Evolutionary conservation across 2,888 invertebrate species (phyloP).

Genomic region (Ophioninae sp.): DNA sequence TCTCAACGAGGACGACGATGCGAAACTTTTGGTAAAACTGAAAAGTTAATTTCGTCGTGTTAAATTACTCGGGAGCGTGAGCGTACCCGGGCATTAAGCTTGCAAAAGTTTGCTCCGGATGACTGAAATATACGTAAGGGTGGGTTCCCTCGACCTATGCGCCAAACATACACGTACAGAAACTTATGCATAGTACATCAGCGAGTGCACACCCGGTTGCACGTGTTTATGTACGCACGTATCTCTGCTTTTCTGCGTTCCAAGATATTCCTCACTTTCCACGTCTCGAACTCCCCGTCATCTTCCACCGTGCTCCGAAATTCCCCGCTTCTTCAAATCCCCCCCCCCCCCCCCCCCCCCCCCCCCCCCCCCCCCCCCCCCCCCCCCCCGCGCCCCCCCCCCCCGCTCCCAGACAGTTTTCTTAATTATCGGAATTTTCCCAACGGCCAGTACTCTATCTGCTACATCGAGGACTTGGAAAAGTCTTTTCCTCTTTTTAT

Average conservation of each 20-base stretch:
- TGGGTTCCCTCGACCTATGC: slow-evolving; percentile 29
- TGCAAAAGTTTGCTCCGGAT: slow-evolving; percentile 76
- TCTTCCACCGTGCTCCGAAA: slow-evolving; percentile 12
- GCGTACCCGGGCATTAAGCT: slow-evolving; percentile 76
- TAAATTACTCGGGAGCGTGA: slow-evolving; percentile 76
- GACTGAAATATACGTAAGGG: slow-evolving; percentile 76
- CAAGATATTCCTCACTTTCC: slow-evolving; percentile 1
- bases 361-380: too few relatives aligned
- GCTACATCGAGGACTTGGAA: slow-evolving; percentile 31
- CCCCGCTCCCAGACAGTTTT: slow-evolving; percentile 48
- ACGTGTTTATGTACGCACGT: slow-evolving; percentile 10
- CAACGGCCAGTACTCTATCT: slow-evolving; percentile 22
- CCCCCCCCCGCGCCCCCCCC: too few relatives aligned
- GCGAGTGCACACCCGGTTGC: neutral
- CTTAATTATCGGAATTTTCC: slow-evolving; percentile 61
- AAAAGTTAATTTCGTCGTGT: slow-evolving; percentile 80
- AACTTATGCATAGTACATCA: neutral
- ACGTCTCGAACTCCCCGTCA: slow-evolving; percentile 29
- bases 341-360: too few relatives aligned
- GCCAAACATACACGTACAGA: slow-evolving; percentile 21
- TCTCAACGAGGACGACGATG: slow-evolving; percentile 51
- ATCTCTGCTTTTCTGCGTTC: slow-evolving; percentile 20
- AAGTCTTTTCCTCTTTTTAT: too few relatives aligned
- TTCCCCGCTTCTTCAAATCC: too few relatives aligned
- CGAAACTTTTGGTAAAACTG: slow-evolving; percentile 79